Evolutionary conservation across 2,888 invertebrate species (phyloP), one percentile per base, ranked within the genome.

Genomic region (Dysmachus trigonus): DNA sequence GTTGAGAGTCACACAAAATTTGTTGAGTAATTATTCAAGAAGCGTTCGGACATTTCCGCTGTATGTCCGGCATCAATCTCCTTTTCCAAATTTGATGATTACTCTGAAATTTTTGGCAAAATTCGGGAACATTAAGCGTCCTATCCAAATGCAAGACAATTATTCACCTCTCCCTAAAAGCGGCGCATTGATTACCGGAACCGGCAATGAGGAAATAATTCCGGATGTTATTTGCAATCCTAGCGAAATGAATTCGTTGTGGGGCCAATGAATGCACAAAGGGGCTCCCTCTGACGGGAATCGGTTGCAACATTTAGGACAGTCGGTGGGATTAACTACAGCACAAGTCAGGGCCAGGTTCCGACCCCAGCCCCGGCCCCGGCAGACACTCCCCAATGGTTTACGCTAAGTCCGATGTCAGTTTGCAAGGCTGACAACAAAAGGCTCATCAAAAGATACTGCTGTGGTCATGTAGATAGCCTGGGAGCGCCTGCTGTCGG

Each of bases 181-280:
- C 31, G 35, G n/a, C 18, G 31, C 41, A 38, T 41, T 41, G 35
- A 77, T 41, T 77, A 77, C 38, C 77, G 27, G 27, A 77, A 41
- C 35, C 77, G 77, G 77, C 38, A 77, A 77, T 77, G 38, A 77
- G 77, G 77, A 77, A 77, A 77, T 77, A 77, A 77, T 77, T 77
- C 77, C 35, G 41, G 41, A 41, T 77, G 77, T 77, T 47, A 41
- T 77, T 77, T 77, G 22, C 77, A 77, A 77, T 77, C 35, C 35
- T 18, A 18, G 33, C 74, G 74, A 74, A 74, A 74, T 74, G 35
- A 74, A 35, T 35, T n/a, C 30, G 33, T 74, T 33, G 13, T 73
- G 33, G 33, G 18, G n/a, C 73, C 73, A 73, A 35, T 74, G 35
- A 31, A 15, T 77, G 41, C 22, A 77, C 77, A 41, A 77, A 77